Evolutionary conservation across 2,888 invertebrate species (phyloP).

Genomic region (Lasioglossum calceatum): DNA sequence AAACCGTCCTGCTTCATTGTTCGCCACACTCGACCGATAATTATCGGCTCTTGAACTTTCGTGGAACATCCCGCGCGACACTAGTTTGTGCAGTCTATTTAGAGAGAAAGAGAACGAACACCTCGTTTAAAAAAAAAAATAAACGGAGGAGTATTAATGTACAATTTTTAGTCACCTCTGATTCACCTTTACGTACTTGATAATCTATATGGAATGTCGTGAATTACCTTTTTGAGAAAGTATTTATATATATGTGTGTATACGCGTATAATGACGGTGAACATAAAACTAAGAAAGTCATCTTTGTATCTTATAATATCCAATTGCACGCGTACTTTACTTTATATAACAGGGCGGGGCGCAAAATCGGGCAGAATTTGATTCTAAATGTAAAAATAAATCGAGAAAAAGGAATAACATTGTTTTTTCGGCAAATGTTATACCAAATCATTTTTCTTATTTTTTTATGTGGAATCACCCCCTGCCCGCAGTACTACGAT

Average conservation of each 20-base stretch:
- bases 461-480: background rate
- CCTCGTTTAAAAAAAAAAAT: background rate
- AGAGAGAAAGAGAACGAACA: background rate
- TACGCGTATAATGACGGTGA: background rate
- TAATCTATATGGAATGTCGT: constrained; percentile 45
- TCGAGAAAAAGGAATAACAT: background rate
- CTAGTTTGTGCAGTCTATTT: constrained; percentile 30
- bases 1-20: background rate
- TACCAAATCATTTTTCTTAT: background rate
- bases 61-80: constrained; percentile 11
- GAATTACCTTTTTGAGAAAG: constrained; percentile 9
- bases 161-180: constrained; percentile 51
- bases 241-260: background rate
- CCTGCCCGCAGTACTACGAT: background rate
- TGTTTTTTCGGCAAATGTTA: background rate
- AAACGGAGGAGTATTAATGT: background rate
- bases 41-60: constrained; percentile 3
- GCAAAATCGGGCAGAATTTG: background rate
- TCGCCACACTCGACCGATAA: constrained; percentile 24
- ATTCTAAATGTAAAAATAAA: background rate
- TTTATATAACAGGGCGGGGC: constrained; percentile 21
- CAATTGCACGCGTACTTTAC: constrained; percentile 35
- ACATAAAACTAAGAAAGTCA: constrained; percentile 10
- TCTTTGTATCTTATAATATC: constrained; percentile 17
- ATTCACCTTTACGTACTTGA: constrained; percentile 35